Percentiles rank a stretch among this genome's conserved stretches.
Conservation (phyloP, 2,888 invertebrate species). For the Lordiphosa fenestrarum region DNA sequence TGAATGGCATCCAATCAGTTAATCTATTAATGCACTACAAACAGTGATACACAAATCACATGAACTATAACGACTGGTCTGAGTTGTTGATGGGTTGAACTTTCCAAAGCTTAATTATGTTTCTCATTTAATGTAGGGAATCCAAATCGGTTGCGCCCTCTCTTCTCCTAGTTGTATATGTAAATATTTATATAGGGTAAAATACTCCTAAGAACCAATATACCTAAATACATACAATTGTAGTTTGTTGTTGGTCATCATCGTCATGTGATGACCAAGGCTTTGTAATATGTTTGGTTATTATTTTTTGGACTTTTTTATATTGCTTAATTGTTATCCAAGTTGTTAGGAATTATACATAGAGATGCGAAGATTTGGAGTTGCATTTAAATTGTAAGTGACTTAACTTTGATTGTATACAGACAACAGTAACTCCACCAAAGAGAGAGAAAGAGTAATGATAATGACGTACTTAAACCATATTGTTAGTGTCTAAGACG, state of each 20-base stretch:
- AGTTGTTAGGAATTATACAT: constrained; percentile 45
- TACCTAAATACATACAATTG: constrained; percentile 13
- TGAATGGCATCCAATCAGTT: too few species aligned
- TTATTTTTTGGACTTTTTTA: constrained; percentile 45
- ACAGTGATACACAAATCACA: too few species aligned
- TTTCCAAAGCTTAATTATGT: too few species aligned
- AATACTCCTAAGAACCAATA: constrained; percentile 24
- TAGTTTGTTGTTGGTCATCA: constrained; percentile 11
- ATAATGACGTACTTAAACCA: constrained; percentile 21
- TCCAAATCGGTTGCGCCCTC: background rate
- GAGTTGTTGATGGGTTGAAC: too few species aligned
- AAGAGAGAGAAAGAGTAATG: constrained; percentile 8
- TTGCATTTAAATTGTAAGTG: constrained; percentile 12
- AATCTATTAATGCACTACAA: too few species aligned
- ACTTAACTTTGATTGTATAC: constrained; percentile 9
- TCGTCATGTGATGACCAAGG: constrained; percentile 9
- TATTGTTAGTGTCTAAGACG: constrained; percentile 58
- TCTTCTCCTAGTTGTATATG: constrained; percentile 1
- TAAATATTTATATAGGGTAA: constrained; percentile 15
- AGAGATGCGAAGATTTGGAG: constrained; percentile 14
- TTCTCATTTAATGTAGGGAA: too few species aligned
- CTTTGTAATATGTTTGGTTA: constrained; percentile 22
- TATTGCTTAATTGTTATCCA: constrained; percentile 64
- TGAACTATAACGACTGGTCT: too few species aligned
- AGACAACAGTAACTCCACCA: constrained; percentile 8